phyloP scores from a whole-genome alignment of 2,797 vertebrate genomes.

The Syngnathus rostellatus region DNA sequence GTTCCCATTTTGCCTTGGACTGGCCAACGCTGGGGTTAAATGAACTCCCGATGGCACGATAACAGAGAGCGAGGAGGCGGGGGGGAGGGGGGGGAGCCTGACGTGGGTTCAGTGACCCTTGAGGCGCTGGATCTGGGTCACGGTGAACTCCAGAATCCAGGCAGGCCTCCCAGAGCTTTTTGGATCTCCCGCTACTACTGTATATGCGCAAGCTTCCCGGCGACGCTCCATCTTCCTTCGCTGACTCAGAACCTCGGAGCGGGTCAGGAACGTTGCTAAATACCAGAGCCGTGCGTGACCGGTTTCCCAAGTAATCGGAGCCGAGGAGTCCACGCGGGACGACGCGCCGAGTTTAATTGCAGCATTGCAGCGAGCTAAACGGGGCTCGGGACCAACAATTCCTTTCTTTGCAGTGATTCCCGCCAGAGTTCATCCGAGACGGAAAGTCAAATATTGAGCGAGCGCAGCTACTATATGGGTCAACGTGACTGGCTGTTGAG shows the following conservation, averaged over 20 bases:
- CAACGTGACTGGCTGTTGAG: background rate
- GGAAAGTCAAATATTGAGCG: slow-evolving; percentile 4
- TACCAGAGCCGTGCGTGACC: background rate
- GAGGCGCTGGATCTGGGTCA: slow-evolving; percentile 27
- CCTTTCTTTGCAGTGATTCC: background rate
- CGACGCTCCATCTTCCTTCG: background rate
- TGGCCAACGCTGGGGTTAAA: slow-evolving; percentile 31
- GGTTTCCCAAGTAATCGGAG: background rate
- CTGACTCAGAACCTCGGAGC: slow-evolving; percentile 1
- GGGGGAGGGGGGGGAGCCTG: slow-evolving; percentile 24
- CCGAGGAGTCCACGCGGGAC: background rate
- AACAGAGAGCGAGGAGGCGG: no score
- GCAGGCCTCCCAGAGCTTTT: slow-evolving; percentile 51
- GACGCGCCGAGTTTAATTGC: background rate
- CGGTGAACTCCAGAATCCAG: slow-evolving; percentile 23
- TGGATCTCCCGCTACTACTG: slow-evolving; percentile 42
- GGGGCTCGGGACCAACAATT: background rate
- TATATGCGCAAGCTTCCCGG: slow-evolving; percentile 10
- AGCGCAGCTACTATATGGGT: background rate
- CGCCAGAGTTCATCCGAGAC: background rate
- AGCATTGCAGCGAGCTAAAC: background rate
- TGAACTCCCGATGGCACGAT: slow-evolving; percentile 35
- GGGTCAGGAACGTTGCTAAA: background rate
- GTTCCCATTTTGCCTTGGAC: slow-evolving; percentile 28
- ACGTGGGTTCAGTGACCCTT: slow-evolving; percentile 52